Conservation (phyloP, 2,888 invertebrate species). For the Dynastes hyllus region DNA sequence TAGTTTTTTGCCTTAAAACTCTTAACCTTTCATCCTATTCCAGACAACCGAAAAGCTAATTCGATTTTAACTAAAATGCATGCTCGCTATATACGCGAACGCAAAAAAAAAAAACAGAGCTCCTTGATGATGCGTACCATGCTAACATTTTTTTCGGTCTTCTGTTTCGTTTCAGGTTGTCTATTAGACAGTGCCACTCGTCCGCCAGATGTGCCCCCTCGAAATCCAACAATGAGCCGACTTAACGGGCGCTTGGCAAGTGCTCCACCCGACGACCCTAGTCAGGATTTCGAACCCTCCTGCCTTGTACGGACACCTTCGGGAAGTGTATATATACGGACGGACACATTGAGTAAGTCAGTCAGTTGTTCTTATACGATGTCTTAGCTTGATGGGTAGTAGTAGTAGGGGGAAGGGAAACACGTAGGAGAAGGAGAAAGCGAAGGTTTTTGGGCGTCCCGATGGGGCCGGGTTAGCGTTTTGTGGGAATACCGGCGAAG, state of each 20-base stretch:
- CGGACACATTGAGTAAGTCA: constrained; percentile 79
- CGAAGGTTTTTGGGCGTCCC: too few species aligned
- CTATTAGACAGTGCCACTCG: constrained; percentile 88
- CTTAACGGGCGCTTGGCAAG: constrained; percentile 91
- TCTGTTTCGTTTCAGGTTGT: constrained; percentile 78
- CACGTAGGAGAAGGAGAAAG: too few species aligned
- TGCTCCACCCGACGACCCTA: constrained; percentile 82
- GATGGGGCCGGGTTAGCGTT: not conserved
- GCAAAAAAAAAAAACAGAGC: too few species aligned
- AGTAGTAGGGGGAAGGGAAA: constrained; percentile 8
- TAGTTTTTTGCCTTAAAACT: too few species aligned
- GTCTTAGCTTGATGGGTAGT: constrained; percentile 32
- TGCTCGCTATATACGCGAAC: too few species aligned
- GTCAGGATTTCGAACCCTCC: constrained; percentile 88
- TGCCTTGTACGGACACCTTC: constrained; percentile 93
- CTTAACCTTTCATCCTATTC: too few species aligned
- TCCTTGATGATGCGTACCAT: constrained; percentile 6
- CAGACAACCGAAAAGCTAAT: too few species aligned
- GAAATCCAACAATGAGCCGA: constrained; percentile 93
- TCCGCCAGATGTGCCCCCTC: constrained; percentile 91
- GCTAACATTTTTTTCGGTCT: constrained; percentile 13
- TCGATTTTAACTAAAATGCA: too few species aligned
- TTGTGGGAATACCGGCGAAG: not conserved
- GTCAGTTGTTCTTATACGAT: constrained; percentile 51
- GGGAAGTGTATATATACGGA: constrained; percentile 95